Conservation (phyloP, 2,113 vertebrate genomes). For the Phalacrocorax carbo region DNA sequence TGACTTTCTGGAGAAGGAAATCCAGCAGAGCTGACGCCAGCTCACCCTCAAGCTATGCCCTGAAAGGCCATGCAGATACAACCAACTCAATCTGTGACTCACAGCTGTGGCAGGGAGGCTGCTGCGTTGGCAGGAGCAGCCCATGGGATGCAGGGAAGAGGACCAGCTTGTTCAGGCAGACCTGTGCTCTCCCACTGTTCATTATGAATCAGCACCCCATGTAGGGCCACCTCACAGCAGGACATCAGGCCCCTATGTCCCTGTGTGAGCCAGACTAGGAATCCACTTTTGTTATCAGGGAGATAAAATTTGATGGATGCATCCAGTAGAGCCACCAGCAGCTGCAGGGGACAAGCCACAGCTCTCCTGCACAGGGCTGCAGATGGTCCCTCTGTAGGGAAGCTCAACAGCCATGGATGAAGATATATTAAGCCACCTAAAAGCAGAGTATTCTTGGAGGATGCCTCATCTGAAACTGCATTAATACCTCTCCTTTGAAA, state of each 20-base stretch:
- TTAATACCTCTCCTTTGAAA: not conserved
- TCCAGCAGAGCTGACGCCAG: not conserved
- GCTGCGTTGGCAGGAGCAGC: not conserved
- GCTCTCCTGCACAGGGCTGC: not conserved
- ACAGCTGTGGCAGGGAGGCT: not conserved
- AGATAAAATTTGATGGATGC: not conserved
- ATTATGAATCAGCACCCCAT: not conserved
- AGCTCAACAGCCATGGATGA: not conserved
- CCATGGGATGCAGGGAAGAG: not conserved
- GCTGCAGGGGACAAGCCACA: not conserved
- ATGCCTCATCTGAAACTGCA: not conserved
- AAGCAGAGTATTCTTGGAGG: not conserved
- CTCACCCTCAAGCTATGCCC: not conserved
- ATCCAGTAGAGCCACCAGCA: not conserved
- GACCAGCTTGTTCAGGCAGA: not conserved
- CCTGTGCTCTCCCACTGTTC: not conserved
- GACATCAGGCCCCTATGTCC: not conserved
- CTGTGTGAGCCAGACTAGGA: rapidly evolving
- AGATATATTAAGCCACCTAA: not conserved
- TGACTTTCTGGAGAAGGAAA: not conserved
- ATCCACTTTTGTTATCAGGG: not conserved
- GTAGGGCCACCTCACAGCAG: not conserved
- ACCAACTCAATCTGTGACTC: not conserved
- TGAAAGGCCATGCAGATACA: not conserved
- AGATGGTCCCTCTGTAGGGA: no score